These are phyloP conservation scores for Phoxinus dragarum DNA, from an alignment of 2,797 vertebrate species.

Conservation along the genomic window DNA sequence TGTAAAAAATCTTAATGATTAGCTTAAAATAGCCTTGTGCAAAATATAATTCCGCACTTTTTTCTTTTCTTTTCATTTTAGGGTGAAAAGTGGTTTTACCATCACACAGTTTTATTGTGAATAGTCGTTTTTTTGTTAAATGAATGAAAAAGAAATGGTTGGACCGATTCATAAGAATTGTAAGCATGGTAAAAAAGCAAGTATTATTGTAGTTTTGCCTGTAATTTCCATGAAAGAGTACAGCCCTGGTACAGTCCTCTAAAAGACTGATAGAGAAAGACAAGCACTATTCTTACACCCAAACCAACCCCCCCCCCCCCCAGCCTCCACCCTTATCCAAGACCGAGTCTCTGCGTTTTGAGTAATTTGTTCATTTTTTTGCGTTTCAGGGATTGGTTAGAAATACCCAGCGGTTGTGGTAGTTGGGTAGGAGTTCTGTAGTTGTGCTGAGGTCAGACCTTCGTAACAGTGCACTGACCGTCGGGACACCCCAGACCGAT, in stretches of 20 bases:
- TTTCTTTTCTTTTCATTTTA: not conserved
- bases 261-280: slow-evolving; percentile 23
- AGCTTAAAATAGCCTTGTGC: not conserved
- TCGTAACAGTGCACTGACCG: slow-evolving; percentile 94
- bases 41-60: not conserved
- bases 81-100: not conserved
- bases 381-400: slow-evolving; percentile 44
- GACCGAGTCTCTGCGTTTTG: slow-evolving; percentile 3
- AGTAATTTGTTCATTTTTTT: slow-evolving; percentile 34
- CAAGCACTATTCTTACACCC: slow-evolving; percentile 16
- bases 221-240: slow-evolving; percentile 25
- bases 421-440: slow-evolving; percentile 24
- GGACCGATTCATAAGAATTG: not conserved
- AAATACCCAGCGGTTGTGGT: slow-evolving; percentile 14
- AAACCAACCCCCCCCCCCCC: not conserved
- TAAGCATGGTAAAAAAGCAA: slow-evolving; percentile 7
- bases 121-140: no score
- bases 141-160: not conserved
- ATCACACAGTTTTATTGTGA: not conserved
- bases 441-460: slow-evolving; percentile 81
- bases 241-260: slow-evolving; percentile 40
- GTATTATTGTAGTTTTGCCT: slow-evolving; percentile 50
- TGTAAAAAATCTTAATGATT: not conserved
- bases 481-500: slow-evolving; percentile 92
- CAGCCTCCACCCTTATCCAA: not conserved